phyloP scores from a whole-genome alignment of 1,140 invertebrate species.

The Panulirus ornatus region DNA sequence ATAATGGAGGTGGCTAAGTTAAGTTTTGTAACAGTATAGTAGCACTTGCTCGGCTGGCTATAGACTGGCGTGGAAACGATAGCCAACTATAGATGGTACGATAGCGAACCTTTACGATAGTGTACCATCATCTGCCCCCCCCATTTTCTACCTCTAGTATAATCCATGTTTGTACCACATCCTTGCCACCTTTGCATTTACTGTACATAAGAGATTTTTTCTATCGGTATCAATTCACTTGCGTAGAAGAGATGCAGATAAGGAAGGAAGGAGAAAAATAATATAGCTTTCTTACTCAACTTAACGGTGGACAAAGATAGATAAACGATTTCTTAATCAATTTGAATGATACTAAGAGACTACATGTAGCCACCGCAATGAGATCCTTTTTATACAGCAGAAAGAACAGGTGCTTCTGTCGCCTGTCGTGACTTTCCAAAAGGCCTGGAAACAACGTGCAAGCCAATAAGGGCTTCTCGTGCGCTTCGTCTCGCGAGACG shows the following conservation, averaged over 20 bases:
- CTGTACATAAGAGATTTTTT: constrained; percentile 25
- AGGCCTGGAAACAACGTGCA: too few species aligned
- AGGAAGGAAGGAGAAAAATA: too few species aligned
- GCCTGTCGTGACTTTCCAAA: too few species aligned
- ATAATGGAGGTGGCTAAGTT: neutral
- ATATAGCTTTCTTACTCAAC: too few species aligned
- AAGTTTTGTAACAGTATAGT: constrained; percentile 5
- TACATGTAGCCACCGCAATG: too few species aligned
- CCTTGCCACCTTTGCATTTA: constrained; percentile 42
- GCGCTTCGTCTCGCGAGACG: neutral
- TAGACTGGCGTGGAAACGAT: neutral
- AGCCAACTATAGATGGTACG: constrained; percentile 1
- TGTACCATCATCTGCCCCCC: neutral
- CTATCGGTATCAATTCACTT: constrained; percentile 11
- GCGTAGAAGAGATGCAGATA: too few species aligned
- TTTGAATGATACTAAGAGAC: too few species aligned
- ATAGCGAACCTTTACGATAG: neutral
- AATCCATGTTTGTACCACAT: constrained; percentile 39
- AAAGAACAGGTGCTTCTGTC: neutral
- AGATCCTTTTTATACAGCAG: too few species aligned
- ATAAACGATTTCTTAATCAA: too few species aligned
- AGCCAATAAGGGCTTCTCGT: too few species aligned
- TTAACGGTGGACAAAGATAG: too few species aligned
- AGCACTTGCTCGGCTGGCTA: too few species aligned
- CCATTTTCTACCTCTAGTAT: constrained; percentile 44